A percentile compares a stretch with the other conserved stretches of the same genome.
Evolutionary conservation across 1,140 invertebrate species (phyloP).

Genomic region (Mycetomoellerius zeteki): DNA sequence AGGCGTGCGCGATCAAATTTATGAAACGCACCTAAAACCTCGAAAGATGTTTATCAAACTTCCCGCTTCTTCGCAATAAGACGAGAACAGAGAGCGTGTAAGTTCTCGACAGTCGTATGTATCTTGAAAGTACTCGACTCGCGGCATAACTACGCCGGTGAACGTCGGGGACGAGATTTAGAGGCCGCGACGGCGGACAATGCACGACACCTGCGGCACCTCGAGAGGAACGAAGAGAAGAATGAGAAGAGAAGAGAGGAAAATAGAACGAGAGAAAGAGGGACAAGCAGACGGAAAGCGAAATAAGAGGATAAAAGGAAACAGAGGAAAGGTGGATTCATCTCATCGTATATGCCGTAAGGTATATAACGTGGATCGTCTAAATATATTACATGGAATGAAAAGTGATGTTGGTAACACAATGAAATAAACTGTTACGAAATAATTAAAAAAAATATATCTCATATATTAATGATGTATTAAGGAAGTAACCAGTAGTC

Average conservation of each 20-base stretch:
- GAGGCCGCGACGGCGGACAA: slow-evolving; percentile 83
- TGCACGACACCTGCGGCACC: slow-evolving; percentile 83
- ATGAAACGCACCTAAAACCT: slow-evolving; percentile 76
- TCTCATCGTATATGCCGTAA: slow-evolving; percentile 55
- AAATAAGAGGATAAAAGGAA: slow-evolving; percentile 34
- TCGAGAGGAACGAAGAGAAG: slow-evolving; percentile 65
- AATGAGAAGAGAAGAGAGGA: slow-evolving; percentile 37
- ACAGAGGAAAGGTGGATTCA: slow-evolving; percentile 29
- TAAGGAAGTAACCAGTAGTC: background rate
- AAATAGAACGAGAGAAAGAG: slow-evolving; percentile 14
- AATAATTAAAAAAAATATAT: slow-evolving; percentile 67
- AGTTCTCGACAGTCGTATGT: slow-evolving; percentile 75
- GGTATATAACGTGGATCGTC: slow-evolving; percentile 49
- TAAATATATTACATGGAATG: slow-evolving; percentile 60
- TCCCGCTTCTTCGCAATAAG: slow-evolving; percentile 69
- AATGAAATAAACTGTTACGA: slow-evolving; percentile 38
- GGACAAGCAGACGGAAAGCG: background rate
- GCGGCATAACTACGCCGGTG: slow-evolving; percentile 75
- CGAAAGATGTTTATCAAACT: slow-evolving; percentile 74
- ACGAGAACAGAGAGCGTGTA: slow-evolving; percentile 74
- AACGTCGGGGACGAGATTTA: slow-evolving; percentile 83
- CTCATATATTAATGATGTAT: slow-evolving; percentile 39
- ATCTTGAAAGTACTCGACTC: slow-evolving; percentile 79
- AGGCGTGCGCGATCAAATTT: slow-evolving; percentile 68
- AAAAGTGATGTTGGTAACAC: slow-evolving; percentile 70